Conservation (phyloP, 2,888 invertebrate genomes). For the Muschampia plurimacula region DNA sequence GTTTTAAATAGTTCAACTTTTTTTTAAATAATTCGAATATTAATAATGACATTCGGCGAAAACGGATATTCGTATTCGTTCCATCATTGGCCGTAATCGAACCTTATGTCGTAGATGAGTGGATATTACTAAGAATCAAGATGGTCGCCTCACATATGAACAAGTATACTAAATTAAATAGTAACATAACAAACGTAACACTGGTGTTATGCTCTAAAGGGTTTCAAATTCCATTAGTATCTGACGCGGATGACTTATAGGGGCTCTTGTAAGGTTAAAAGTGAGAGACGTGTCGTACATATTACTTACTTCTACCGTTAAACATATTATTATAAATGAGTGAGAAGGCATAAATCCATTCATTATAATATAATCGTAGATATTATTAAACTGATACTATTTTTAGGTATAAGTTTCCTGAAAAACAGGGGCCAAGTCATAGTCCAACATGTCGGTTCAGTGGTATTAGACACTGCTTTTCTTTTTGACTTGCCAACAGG, state of each 20-base stretch:
- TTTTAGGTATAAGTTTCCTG: too few relatives aligned
- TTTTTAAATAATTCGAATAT: too few relatives aligned
- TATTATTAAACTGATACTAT: too few relatives aligned
- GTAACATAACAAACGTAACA: background rate
- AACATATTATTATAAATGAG: background rate
- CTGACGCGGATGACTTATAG: background rate
- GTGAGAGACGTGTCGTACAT: background rate
- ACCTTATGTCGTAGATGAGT: background rate
- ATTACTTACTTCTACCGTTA: background rate
- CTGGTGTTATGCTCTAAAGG: background rate
- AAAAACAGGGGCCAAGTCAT: too few relatives aligned
- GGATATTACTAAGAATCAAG: background rate
- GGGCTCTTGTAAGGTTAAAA: background rate
- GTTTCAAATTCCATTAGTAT: background rate
- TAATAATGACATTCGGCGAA: too few relatives aligned
- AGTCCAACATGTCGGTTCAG: too few relatives aligned
- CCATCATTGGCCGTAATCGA: too few relatives aligned
- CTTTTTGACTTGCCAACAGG: too few relatives aligned
- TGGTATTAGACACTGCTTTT: too few relatives aligned
- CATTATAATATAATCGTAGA: too few relatives aligned
- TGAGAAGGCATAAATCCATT: background rate
- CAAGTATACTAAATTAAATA: background rate
- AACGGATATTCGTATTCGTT: too few relatives aligned
- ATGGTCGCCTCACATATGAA: background rate
- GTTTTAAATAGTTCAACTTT: too few relatives aligned